Percentiles rank a stretch among this genome's conserved stretches.
These are phyloP conservation scores for Ormia ochracea DNA, from an alignment of 2,888 invertebrate genomes.

Conservation along the genomic window DNA sequence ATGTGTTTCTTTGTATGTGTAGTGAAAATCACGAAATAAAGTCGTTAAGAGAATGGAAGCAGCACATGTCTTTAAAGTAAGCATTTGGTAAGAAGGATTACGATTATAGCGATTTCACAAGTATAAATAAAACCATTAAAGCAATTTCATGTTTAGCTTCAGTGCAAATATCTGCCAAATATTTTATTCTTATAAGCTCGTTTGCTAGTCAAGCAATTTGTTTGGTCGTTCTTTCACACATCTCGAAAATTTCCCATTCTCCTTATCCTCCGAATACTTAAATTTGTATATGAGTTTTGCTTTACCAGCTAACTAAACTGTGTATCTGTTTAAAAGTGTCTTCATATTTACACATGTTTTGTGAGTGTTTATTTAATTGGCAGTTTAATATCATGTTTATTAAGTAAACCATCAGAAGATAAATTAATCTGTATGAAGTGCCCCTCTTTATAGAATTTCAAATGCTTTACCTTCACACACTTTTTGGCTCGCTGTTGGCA, in stretches of 20 bases:
- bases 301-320: not conserved
- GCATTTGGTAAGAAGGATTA: slow-evolving; percentile 40
- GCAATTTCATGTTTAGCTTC: slow-evolving; percentile 45
- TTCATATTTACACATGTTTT: not conserved
- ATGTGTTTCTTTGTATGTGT: not conserved
- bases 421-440: slow-evolving; percentile 5
- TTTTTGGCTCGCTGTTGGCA: not conserved
- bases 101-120: slow-evolving; percentile 54
- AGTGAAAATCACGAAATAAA: slow-evolving; percentile 20
- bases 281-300: not conserved
- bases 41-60: not conserved
- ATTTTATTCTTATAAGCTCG: slow-evolving; percentile 24
- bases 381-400: slow-evolving; percentile 36
- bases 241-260: not conserved
- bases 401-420: not conserved
- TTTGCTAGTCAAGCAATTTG: not conserved
- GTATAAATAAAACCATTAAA: slow-evolving; percentile 60
- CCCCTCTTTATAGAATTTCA: slow-evolving; percentile 45
- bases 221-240: not conserved
- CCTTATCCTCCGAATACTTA: not conserved
- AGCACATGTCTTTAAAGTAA: not conserved
- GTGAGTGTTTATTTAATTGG: slow-evolving; percentile 46
- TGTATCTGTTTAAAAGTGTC: not conserved
- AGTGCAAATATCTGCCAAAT: slow-evolving; percentile 38
- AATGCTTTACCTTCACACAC: not conserved